Evolutionary conservation across 2,888 invertebrate species (phyloP).

Genomic region (Listrodromus nycthemerus): DNA sequence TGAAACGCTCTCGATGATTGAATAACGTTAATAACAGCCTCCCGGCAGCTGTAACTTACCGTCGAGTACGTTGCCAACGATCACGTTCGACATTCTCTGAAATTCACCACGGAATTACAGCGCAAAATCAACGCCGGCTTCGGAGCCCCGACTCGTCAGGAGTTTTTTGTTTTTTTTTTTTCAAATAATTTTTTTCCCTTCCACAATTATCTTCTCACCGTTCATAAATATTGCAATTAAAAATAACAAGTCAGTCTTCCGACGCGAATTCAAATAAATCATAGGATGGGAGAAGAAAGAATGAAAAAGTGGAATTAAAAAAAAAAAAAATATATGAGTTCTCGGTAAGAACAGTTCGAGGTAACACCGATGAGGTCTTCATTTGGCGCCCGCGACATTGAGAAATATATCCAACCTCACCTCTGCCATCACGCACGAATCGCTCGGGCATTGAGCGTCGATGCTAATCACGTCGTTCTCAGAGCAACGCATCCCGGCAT

Average conservation of each 20-base stretch:
- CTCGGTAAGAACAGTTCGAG: background rate
- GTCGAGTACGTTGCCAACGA: constrained; percentile 48
- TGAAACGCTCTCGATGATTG: constrained; percentile 73
- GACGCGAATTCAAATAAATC: constrained; percentile 47
- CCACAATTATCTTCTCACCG: constrained; percentile 15
- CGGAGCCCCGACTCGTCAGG: constrained; percentile 29
- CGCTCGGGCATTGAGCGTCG: constrained; percentile 72
- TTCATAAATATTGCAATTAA: background rate
- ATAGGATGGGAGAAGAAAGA: constrained; percentile 65
- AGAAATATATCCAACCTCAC: constrained; percentile 79
- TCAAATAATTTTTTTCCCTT: constrained; percentile 23
- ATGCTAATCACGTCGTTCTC: constrained; percentile 72
- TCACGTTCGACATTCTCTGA: constrained; percentile 50
- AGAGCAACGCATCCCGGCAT: constrained; percentile 34
- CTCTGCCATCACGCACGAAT: constrained; percentile 76
- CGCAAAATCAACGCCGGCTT: constrained; percentile 63
- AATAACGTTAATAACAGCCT: constrained; percentile 78
- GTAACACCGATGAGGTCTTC: constrained; percentile 77
- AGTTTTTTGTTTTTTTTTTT: constrained; percentile 37
- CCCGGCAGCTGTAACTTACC: constrained; percentile 71
- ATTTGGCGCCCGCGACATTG: constrained; percentile 79
- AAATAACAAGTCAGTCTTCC: background rate
- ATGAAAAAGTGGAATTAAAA: constrained; percentile 65
- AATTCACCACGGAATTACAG: constrained; percentile 63
- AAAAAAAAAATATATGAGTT: constrained; percentile 61